Conservation (phyloP, 2,113 vertebrate species). For the Balaenoptera acutorostrata region DNA sequence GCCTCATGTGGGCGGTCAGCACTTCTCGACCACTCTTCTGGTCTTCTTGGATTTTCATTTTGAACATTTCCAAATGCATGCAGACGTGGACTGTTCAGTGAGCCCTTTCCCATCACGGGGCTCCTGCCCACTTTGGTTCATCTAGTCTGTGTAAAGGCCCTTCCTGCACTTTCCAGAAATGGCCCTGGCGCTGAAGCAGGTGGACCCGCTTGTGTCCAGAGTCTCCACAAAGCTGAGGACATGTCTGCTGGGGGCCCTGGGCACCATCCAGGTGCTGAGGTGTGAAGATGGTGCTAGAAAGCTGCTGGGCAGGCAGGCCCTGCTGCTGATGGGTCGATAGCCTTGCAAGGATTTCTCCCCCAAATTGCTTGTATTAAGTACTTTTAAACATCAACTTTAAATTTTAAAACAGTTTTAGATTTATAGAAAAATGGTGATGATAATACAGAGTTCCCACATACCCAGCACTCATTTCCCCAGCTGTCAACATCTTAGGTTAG, state of each 20-base stretch:
- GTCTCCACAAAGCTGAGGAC: fast-evolving
- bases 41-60: no score
- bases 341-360: no score
- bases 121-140: fast-evolving
- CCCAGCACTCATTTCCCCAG: fast-evolving
- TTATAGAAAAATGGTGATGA: fast-evolving
- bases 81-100: fast-evolving
- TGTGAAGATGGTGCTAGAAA: fast-evolving
- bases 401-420: background rate
- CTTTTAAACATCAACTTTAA: background rate
- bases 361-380: background rate
- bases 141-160: background rate
- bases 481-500: fast-evolving
- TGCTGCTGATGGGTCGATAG: fast-evolving
- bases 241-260: fast-evolving
- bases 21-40: fast-evolving
- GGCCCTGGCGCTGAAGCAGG: fast-evolving
- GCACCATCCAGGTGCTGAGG: fast-evolving
- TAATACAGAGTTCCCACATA: fast-evolving
- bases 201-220: fast-evolving
- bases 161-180: background rate
- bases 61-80: background rate
- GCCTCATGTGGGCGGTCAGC: background rate
- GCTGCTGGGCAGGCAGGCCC: background rate
- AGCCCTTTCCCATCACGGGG: fast-evolving